Percentiles rank a stretch among this genome's conserved stretches.
Conservation (phyloP, 1,140 invertebrate genomes). For the Caenorhabditis inopinata region DNA sequence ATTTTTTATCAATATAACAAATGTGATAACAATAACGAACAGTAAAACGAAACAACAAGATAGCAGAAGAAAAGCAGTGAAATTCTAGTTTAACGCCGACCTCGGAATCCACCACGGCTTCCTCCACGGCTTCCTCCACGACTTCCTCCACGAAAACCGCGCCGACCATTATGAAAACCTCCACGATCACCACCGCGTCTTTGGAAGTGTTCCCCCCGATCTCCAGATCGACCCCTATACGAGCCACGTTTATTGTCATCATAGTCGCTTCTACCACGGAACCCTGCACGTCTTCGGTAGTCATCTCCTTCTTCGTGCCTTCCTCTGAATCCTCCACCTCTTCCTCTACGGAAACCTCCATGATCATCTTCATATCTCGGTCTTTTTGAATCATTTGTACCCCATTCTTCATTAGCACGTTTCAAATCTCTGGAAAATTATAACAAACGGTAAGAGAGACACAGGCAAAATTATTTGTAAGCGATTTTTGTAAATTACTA, state of each 20-base stretch:
- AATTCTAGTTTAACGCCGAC: background rate
- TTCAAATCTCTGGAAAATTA: background rate
- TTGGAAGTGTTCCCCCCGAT: background rate
- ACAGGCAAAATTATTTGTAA: too few relatives aligned
- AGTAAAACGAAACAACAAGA: background rate
- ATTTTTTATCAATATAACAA: too few relatives aligned
- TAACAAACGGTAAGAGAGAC: too few relatives aligned
- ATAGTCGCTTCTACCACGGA: background rate
- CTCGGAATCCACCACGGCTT: background rate
- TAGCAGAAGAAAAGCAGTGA: background rate
- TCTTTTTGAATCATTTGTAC: background rate
- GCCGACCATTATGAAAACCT: background rate
- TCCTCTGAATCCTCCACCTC: slow-evolving; percentile 10
- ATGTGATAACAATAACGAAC: too few relatives aligned
- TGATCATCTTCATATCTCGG: background rate
- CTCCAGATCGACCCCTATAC: background rate
- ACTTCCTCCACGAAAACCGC: background rate
- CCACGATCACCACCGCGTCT: background rate
- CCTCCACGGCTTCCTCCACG: background rate
- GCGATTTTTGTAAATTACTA: too few relatives aligned
- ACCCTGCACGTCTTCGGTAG: background rate
- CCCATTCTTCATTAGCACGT: slow-evolving; percentile 18
- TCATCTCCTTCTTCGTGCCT: background rate
- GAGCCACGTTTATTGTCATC: too few relatives aligned
- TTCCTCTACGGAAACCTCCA: background rate